These are phyloP conservation scores for Tortricodes alternella DNA, from an alignment of 2,888 invertebrate species.

Conservation along the genomic window DNA sequence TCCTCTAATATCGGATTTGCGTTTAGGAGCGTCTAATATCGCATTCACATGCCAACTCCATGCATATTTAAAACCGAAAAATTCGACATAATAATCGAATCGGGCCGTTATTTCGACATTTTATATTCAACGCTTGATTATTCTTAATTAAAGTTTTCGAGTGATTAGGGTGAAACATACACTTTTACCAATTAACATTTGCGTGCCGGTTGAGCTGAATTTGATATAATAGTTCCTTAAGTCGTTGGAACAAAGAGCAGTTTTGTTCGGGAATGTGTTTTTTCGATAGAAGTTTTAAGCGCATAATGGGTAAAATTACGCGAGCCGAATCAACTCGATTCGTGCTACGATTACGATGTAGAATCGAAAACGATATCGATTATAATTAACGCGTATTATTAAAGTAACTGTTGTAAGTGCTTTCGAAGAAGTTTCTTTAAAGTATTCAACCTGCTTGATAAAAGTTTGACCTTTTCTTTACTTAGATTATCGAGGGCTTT, in stretches of 20 bases:
- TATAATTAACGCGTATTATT: constrained; percentile 69
- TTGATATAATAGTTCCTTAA: constrained; percentile 37
- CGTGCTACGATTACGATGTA: constrained; percentile 67
- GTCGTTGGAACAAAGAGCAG: constrained; percentile 48
- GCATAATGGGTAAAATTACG: constrained; percentile 70
- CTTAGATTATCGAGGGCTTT: constrained; percentile 57
- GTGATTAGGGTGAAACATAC: constrained; percentile 61
- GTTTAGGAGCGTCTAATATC: constrained; percentile 59
- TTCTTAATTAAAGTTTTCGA: constrained; percentile 66
- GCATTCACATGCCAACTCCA: constrained; percentile 57
- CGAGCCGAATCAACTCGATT: constrained; percentile 65
- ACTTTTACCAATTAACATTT: constrained; percentile 39
- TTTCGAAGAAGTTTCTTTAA: constrained; percentile 62
- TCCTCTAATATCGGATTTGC: constrained; percentile 69
- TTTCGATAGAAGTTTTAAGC: constrained; percentile 58
- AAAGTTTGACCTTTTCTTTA: constrained; percentile 64
- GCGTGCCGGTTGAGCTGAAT: not conserved
- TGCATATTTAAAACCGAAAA: constrained; percentile 53
- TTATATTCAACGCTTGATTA: constrained; percentile 66
- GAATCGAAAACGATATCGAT: constrained; percentile 68
- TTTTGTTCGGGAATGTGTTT: constrained; percentile 44
- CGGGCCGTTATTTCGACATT: constrained; percentile 53
- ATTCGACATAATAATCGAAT: constrained; percentile 54
- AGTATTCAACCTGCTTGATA: constrained; percentile 60
- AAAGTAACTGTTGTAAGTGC: constrained; percentile 66